Evolutionary conservation across 2,888 invertebrate genomes (phyloP).

Genomic region (Pomacea canaliculata): DNA sequence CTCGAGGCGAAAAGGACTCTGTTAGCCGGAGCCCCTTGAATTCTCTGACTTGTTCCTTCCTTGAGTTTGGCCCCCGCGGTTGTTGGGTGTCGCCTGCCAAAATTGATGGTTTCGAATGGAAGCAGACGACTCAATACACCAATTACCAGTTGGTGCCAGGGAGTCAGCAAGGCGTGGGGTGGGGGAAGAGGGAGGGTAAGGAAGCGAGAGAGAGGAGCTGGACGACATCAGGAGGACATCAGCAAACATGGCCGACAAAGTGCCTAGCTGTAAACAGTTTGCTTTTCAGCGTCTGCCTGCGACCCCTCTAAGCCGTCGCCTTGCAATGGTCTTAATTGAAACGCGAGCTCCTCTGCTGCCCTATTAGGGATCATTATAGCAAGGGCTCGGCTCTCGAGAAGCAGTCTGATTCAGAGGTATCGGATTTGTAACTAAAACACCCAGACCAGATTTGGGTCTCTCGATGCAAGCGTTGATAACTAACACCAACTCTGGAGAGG

Average conservation of each 20-base stretch:
- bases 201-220: neutral
- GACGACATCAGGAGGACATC: conserved; percentile 15
- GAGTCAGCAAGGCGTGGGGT: neutral
- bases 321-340: conserved; percentile 17
- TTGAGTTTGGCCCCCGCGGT: conserved; percentile 18
- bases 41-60: conserved; percentile 15
- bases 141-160: conserved; percentile 25
- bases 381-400: conserved; percentile 18
- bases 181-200: conserved; percentile 2
- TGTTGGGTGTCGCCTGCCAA: conserved; percentile 26
- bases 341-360: conserved; percentile 27
- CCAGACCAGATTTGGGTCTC: neutral
- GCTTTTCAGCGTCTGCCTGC: conserved; percentile 3
- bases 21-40: conserved; percentile 14
- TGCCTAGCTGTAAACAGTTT: conserved; percentile 24
- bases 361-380: conserved; percentile 26
- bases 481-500: neutral
- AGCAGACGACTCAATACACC: conserved; percentile 27
- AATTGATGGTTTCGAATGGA: conserved; percentile 27
- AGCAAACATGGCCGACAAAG: conserved; percentile 27
- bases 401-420: conserved; percentile 1
- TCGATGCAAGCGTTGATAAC: conserved; percentile 1
- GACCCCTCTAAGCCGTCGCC: too few species aligned
- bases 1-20: conserved; percentile 25
- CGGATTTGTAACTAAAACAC: conserved; percentile 6